phyloP scores from a whole-genome alignment of 2,888 invertebrate species.

The Falcaria lacertinaria region DNA sequence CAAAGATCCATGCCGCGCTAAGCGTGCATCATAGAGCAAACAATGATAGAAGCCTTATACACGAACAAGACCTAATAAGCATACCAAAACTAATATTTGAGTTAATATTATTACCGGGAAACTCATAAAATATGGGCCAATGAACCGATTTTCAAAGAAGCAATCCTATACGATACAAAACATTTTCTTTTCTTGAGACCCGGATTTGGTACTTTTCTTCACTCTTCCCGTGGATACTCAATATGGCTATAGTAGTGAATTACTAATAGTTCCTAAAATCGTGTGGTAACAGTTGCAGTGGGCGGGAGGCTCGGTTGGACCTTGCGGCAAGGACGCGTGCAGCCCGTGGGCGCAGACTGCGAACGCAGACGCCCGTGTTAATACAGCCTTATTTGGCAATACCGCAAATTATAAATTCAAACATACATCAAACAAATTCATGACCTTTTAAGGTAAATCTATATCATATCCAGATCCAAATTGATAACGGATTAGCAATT shows the following conservation, averaged over 20 bases:
- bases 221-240: neutral
- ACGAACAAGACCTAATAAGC: no score
- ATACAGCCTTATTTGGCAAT: conserved; percentile 59
- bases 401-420: conserved; percentile 20
- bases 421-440: conserved; percentile 5
- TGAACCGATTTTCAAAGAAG: no score
- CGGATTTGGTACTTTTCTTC: no score
- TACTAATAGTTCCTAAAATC: conserved; percentile 10
- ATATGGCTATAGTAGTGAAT: conserved; percentile 4
- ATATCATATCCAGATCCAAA: neutral
- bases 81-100: no score
- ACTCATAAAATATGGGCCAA: no score
- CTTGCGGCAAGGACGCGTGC: conserved; percentile 69
- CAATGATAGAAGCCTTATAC: neutral
- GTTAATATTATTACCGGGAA: no score
- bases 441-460: neutral
- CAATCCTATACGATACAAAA: no score
- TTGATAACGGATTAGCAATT: conserved; percentile 1
- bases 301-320: conserved; percentile 66
- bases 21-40: neutral
- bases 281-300: conserved; percentile 40
- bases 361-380: conserved; percentile 34
- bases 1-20: conserved; percentile 17
- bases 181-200: no score
- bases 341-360: conserved; percentile 52